Conservation (phyloP, 2,113 vertebrate species). For the Todiramphus saurophagus region DNA sequence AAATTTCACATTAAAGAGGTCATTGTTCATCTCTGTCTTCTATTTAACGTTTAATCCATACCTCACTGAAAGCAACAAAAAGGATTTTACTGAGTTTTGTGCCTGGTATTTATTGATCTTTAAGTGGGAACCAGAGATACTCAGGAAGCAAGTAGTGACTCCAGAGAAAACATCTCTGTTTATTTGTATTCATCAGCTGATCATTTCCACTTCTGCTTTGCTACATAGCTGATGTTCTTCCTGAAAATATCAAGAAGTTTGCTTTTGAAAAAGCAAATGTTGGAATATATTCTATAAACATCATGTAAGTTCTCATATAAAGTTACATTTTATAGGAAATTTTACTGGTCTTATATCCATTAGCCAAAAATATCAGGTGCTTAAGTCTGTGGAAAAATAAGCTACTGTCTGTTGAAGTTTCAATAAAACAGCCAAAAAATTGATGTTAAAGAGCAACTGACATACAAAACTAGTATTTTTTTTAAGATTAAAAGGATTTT, state of each 20-base stretch:
- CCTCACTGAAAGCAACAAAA: neutral
- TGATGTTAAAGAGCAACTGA: conserved; percentile 69
- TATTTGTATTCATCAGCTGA: conserved; percentile 18
- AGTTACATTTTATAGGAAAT: conserved; percentile 72
- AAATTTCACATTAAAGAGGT: neutral
- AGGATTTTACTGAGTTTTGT: neutral
- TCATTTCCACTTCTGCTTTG: conserved; percentile 38
- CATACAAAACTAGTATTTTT: conserved; percentile 67
- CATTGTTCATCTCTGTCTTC: neutral
- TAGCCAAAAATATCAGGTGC: conserved; percentile 79
- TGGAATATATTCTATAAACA: conserved; percentile 65
- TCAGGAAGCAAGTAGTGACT: neutral
- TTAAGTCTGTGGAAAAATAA: conserved; percentile 76
- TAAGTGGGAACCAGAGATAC: neutral
- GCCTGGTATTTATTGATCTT: conserved; percentile 6
- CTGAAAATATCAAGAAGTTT: conserved; percentile 22
- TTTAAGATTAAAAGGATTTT: conserved; percentile 43
- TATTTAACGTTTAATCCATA: neutral
- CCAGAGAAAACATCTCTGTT: neutral
- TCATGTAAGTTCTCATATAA: conserved; percentile 67
- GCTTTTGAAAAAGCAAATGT: conserved; percentile 40
- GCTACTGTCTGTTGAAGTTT: conserved; percentile 77
- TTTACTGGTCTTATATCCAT: conserved; percentile 71
- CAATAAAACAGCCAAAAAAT: conserved; percentile 71
- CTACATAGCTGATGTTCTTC: conserved; percentile 6